Conservation (phyloP, 2,797 vertebrate genomes). For the Austrolebias charrua region DNA sequence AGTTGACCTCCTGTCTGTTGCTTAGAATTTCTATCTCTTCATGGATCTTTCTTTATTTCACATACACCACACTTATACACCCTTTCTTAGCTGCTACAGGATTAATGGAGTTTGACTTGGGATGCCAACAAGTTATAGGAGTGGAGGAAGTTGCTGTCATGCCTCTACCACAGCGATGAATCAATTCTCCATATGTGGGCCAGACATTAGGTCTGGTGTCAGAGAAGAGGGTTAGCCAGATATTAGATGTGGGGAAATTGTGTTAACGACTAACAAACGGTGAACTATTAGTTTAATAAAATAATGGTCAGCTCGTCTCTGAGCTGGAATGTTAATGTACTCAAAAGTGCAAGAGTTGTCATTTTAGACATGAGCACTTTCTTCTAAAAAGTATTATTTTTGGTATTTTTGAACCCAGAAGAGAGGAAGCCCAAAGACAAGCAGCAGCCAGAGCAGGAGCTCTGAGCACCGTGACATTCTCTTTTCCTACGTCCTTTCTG, state of each 20-base stretch:
- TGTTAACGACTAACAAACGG: slow-evolving; percentile 17
- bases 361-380: slow-evolving; percentile 1
- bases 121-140: slow-evolving; percentile 41
- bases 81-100: slow-evolving; percentile 8
- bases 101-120: slow-evolving; percentile 61
- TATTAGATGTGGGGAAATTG: slow-evolving; percentile 17
- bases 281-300: slow-evolving; percentile 10
- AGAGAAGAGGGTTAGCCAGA: slow-evolving; percentile 7
- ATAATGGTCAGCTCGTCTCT: neutral
- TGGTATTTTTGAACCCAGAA: neutral
- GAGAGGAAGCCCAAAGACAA: slow-evolving; percentile 6
- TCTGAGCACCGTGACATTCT: slow-evolving; percentile 43
- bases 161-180: slow-evolving; percentile 35
- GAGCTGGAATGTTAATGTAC: neutral
- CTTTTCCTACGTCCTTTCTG: slow-evolving; percentile 57
- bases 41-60: slow-evolving; percentile 3
- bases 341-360: slow-evolving; percentile 1
- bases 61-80: slow-evolving; percentile 12
- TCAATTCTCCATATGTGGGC: slow-evolving; percentile 45
- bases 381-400: neutral
- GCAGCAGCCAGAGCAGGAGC: slow-evolving; percentile 30
- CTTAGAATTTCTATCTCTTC: slow-evolving; percentile 19
- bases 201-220: slow-evolving; percentile 8
- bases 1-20: slow-evolving; percentile 41
- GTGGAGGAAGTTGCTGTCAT: slow-evolving; percentile 54